Evolutionary conservation across 2,888 invertebrate species (phyloP), one percentile per base, ranked within the genome.

Genomic region (Hanleya hanleyi): DNA sequence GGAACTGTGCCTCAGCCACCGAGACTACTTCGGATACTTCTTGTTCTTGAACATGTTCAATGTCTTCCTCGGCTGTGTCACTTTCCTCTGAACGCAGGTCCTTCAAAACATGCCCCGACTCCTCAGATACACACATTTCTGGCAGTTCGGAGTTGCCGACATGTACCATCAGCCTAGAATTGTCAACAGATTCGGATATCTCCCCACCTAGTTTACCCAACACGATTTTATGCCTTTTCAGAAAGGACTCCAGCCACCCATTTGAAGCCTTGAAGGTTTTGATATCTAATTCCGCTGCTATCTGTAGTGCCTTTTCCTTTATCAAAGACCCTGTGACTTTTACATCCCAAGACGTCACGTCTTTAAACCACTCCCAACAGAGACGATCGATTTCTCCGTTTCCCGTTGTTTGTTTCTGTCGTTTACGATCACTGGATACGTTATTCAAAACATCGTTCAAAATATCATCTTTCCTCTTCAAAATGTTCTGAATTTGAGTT

Each of bases 361-460:
- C 70, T 35, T 72, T 41, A 32, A 79, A 73, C 73, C 77, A 78
- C 29, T 69, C 32, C 18, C 57, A 69, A 12, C 61, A 38, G 12
- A 77, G 29, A 1, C 69, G 66, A 57, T 79, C 75, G 0, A 79
- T 71, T 26, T 75, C 74, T 22, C 76, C 76, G 62, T 74, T 71
- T 0, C 66, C 74, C 1, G 73, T 73, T 1, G 41, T 29, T 32
- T 67, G 26, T 0, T 61, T 22, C 7, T 26, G 37, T 41, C 77
- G 65, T 65, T 79, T 79, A 15, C 67, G 51, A 5, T 68, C 50
- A 18, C 49, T 22, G 6, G 68, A 57, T 12, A 69, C 57, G 65
- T 77, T 76, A 50, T 67, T 73, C 35, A 73, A 74, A 67, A 66
- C 67, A 26, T 76, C 71, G 0, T 75, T 33, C n/a, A 77, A 38